Conservation (phyloP, 1,140 invertebrate genomes). For the Bombyx mandarina region DNA sequence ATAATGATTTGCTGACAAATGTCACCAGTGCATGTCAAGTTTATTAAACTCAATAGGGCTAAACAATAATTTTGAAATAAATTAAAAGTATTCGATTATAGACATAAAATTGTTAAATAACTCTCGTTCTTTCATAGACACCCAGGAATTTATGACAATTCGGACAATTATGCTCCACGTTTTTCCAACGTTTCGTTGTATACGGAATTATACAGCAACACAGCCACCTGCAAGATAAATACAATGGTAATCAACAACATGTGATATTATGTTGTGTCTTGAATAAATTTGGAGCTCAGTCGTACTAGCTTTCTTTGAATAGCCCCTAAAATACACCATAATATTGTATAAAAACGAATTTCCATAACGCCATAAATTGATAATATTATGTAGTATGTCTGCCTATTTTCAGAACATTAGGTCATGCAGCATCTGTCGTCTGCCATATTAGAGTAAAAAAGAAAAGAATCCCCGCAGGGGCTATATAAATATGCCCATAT, state of each 20-base stretch:
- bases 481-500: no score
- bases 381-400: no score
- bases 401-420: no score
- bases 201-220: constrained; percentile 58
- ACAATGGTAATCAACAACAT: not conserved
- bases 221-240: constrained; percentile 44
- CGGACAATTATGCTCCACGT: constrained; percentile 58
- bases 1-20: no score
- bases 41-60: no score
- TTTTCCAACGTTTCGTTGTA: constrained; percentile 48
- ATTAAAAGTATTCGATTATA: no score
- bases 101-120: constrained; percentile 3
- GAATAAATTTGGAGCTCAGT: not conserved
- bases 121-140: constrained; percentile 30
- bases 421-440: no score
- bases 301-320: not conserved
- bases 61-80: no score
- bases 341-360: not conserved
- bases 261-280: not conserved
- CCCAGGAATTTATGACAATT: constrained; percentile 45
- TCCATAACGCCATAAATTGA: no score
- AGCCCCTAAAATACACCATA: not conserved
- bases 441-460: no score
- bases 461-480: no score
- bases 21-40: no score